Conservation (phyloP, 2,888 invertebrate genomes). For the Lochmaea crataegi region DNA sequence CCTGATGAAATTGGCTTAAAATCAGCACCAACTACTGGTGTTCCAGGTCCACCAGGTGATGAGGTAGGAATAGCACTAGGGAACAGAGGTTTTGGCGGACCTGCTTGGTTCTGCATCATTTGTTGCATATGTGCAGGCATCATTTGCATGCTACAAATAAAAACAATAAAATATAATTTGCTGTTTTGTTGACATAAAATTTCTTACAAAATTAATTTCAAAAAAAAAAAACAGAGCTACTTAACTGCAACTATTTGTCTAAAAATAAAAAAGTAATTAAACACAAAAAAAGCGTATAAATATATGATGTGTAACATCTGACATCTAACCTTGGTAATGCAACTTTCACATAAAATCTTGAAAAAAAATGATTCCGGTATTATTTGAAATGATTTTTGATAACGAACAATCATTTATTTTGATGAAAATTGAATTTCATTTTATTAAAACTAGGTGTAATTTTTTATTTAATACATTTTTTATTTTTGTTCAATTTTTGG, state of each 20-base stretch:
- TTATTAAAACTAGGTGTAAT: too few relatives aligned
- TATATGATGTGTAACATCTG: too few relatives aligned
- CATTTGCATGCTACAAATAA: constrained; percentile 67
- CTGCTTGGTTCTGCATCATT: constrained; percentile 70
- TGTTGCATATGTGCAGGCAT: constrained; percentile 64
- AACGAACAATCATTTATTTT: too few relatives aligned
- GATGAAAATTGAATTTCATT: too few relatives aligned
- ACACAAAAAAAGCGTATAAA: too few relatives aligned
- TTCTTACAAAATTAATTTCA: background rate
- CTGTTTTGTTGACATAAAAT: background rate
- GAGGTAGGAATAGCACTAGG: constrained; percentile 79
- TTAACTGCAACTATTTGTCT: constrained; percentile 11
- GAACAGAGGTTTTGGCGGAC: constrained; percentile 81
- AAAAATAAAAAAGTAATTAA: background rate
- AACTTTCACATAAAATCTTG: too few relatives aligned
- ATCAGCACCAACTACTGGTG: constrained; percentile 71
- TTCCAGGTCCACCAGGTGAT: constrained; percentile 65
- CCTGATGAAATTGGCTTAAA: constrained; percentile 72
- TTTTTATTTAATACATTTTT: too few relatives aligned
- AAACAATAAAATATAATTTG: constrained; percentile 55
- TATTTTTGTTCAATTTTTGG: too few relatives aligned
- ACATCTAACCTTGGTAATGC: too few relatives aligned
- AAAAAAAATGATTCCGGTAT: too few relatives aligned
- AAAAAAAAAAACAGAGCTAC: background rate
- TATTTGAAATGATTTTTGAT: too few relatives aligned